phyloP scores from a whole-genome alignment of 2,888 invertebrate genomes.

The Pogonocherus hispidulus region DNA sequence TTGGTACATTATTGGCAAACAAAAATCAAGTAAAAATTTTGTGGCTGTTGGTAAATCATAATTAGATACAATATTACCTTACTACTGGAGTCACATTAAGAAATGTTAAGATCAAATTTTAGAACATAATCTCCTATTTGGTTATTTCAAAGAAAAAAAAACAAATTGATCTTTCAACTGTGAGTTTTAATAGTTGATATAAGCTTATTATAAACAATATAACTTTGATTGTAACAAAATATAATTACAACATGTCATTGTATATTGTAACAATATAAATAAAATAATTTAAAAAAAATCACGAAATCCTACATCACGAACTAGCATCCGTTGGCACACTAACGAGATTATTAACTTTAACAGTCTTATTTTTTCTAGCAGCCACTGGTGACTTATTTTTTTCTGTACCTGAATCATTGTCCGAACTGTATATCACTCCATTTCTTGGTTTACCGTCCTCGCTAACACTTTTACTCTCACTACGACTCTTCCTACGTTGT shows the following conservation, averaged over 20 bases:
- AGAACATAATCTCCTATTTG: too few species aligned
- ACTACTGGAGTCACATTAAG: too few species aligned
- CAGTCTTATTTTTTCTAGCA: slow-evolving; percentile 64
- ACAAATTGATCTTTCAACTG: too few species aligned
- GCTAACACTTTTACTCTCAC: slow-evolving; percentile 74
- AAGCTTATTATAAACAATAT: slow-evolving; percentile 24
- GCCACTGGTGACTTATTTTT: slow-evolving; percentile 66
- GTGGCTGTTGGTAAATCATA: too few species aligned
- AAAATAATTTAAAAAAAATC: slow-evolving; percentile 24
- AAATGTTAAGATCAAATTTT: too few species aligned
- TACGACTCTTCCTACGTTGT: slow-evolving; percentile 77
- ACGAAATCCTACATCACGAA: slow-evolving; percentile 20
- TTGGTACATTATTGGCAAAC: too few species aligned
- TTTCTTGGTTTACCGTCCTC: slow-evolving; percentile 61
- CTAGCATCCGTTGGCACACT: background rate
- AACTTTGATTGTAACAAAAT: slow-evolving; percentile 25
- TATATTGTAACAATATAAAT: slow-evolving; percentile 22
- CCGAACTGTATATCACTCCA: slow-evolving; percentile 61
- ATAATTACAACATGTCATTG: slow-evolving; percentile 25
- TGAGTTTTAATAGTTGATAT: background rate
- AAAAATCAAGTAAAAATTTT: too few species aligned
- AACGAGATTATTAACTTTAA: slow-evolving; percentile 27
- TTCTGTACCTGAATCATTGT: slow-evolving; percentile 68
- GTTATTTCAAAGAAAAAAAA: too few species aligned
- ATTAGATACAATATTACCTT: too few species aligned